Base-by-base conservation (phyloP, 2,113 vertebrate genomes). In the Coturnix japonica region DNA sequence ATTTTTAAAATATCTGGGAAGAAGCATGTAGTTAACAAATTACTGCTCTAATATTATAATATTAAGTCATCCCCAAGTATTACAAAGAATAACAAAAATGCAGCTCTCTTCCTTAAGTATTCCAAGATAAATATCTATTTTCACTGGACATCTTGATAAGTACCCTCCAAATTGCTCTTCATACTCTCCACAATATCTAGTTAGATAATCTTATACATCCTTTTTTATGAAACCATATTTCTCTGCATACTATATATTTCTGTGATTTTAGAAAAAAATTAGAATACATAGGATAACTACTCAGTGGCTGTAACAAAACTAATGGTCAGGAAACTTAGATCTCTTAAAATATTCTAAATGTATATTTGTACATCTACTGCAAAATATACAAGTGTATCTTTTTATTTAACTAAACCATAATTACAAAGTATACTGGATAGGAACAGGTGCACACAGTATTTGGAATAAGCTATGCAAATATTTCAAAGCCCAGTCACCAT, bases 371-470 rank as follows among this genome's bases (percentile, higher is more conserved):
- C 9, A 65, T 43, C 21, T 46, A 46, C 1, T 60, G 65, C 70
- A 85, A 87, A 49, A 43, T 43, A 47, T 51, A 6, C 31, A 92
- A 73, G 79, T 46, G 9, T 25, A 1, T 2, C 13, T 35, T 86
- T 85, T 85, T 46, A 79, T 93, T 92, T 79, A 82, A 76, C 20
- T 35, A 63, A 95, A 80, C 85, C 56, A 47, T 94, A 95, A 96
- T 83, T 87, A 65, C 73, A 71, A 89, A 93, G 73, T 94, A 94
- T 96, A 88, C 92, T 96, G 96, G 94, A 93, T 91, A 74, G 94
- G 87, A 97, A 95, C 88, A 97, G 95, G 95, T 96, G 96, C 91
- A 91, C 74, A 82, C 46, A 88, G 70, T 92, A 94, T 97, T 96
- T 96, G 81, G 90, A 88, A 94, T 60, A 87, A 97, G 76, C 66